Conservation (phyloP, 2,797 vertebrate genomes). For the Apogon talboti region DNA sequence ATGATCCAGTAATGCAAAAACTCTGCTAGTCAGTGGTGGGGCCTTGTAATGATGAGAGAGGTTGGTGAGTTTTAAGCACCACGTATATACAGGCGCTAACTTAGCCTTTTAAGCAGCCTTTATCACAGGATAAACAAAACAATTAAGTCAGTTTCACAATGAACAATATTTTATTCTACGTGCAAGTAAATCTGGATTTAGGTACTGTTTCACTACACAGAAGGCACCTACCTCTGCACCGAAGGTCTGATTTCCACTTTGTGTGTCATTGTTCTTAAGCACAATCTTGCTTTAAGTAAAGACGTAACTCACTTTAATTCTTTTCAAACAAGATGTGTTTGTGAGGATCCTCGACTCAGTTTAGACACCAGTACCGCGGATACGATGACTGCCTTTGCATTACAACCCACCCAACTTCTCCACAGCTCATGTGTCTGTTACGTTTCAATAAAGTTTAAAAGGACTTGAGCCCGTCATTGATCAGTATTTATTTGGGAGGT, state of each 20-base stretch:
- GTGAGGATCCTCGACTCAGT: too few relatives aligned
- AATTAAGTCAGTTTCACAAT: conserved; percentile 22
- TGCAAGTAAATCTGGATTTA: conserved; percentile 14
- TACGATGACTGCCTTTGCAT: conserved; percentile 13
- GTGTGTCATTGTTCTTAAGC: conserved; percentile 34
- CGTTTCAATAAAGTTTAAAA: conserved; percentile 24
- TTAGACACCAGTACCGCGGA: background rate
- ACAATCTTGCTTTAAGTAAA: conserved; percentile 26
- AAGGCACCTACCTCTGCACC: conserved; percentile 23
- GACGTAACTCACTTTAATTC: conserved; percentile 3
- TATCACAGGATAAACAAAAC: conserved; percentile 32
- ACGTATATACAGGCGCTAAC: conserved; percentile 52
- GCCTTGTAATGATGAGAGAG: conserved; percentile 52
- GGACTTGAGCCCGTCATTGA: conserved; percentile 18
- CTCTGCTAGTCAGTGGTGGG: conserved; percentile 60
- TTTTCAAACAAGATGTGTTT: conserved; percentile 1
- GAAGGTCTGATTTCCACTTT: conserved; percentile 31
- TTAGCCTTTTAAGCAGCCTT: conserved; percentile 71
- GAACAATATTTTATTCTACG: background rate
- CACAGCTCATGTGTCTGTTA: conserved; percentile 1
- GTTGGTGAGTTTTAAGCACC: conserved; percentile 44
- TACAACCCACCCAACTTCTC: conserved; percentile 3
- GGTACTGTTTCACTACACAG: conserved; percentile 1
- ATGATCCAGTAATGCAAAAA: conserved; percentile 79
- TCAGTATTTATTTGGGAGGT: conserved; percentile 30